A percentile compares a stretch with the other conserved stretches of the same genome.
Evolutionary conservation across 2,113 vertebrate species (phyloP).

Genomic region (Apodemus speciosus): DNA sequence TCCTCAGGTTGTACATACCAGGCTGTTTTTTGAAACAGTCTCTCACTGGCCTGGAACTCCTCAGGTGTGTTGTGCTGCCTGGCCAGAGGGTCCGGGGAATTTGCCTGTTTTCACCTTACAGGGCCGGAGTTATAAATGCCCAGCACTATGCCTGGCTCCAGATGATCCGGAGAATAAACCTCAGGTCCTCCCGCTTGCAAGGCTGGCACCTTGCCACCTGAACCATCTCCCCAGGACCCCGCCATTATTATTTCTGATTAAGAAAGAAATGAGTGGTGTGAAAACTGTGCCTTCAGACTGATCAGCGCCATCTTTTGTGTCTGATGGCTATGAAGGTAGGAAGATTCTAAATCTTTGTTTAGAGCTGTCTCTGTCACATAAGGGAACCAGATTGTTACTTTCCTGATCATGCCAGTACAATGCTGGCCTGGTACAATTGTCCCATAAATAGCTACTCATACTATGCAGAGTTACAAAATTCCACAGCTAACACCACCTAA

Average conservation of each 20-base stretch:
- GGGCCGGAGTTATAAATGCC: neutral
- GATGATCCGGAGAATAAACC: neutral
- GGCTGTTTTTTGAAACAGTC: neutral
- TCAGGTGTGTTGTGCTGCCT: neutral
- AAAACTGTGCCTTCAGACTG: neutral
- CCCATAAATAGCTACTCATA: neutral
- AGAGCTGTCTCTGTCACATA: neutral
- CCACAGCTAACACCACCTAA: neutral
- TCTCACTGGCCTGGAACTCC: neutral
- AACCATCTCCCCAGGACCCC: neutral
- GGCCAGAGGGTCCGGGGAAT: neutral
- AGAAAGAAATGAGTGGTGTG: neutral
- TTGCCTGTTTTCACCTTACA: neutral
- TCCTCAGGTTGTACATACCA: too few species aligned
- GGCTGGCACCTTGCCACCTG: neutral
- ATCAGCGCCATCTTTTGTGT: neutral
- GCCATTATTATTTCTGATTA: neutral
- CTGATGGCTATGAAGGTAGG: neutral
- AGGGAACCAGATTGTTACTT: neutral
- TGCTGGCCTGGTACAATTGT: neutral
- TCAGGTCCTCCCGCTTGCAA: neutral
- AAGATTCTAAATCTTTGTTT: neutral
- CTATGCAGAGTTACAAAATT: neutral
- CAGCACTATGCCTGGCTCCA: neutral
- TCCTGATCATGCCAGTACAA: neutral